These are phyloP conservation scores for Dynastes hyllus DNA, from an alignment of 2,888 invertebrate species.

Conservation along the genomic window DNA sequence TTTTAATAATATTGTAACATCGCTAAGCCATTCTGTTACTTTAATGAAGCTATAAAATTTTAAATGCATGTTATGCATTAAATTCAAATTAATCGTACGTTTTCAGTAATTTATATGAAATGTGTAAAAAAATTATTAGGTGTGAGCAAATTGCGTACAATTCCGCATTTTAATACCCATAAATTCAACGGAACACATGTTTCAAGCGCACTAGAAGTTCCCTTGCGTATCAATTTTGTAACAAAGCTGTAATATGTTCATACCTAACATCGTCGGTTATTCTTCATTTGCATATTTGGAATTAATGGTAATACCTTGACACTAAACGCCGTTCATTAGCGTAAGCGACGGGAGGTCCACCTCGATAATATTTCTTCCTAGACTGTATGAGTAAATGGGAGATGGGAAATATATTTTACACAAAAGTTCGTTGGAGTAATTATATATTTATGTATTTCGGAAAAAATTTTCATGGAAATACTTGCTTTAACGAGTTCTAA, in stretches of 20 bases:
- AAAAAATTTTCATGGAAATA: constrained; percentile 14
- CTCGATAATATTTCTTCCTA: neutral
- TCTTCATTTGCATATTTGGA: constrained; percentile 41
- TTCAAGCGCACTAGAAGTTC: neutral
- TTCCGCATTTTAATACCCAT: constrained; percentile 16
- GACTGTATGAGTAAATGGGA: neutral
- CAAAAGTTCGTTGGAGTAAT: neutral
- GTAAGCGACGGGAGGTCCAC: constrained; percentile 22
- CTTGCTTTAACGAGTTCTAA: constrained; percentile 7
- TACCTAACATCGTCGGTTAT: neutral
- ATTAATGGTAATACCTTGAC: constrained; percentile 30
- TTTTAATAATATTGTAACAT: neutral
- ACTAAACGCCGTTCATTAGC: constrained; percentile 33
- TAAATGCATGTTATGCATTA: constrained; percentile 11
- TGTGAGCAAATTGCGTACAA: constrained; percentile 22
- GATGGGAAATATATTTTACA: neutral
- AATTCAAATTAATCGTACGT: constrained; percentile 18
- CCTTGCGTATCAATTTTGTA: constrained; percentile 22
- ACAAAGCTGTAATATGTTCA: constrained; percentile 6
- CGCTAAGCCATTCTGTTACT: neutral
- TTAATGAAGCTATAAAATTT: constrained; percentile 13
- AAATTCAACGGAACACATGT: constrained; percentile 24
- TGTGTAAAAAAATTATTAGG: constrained; percentile 29
- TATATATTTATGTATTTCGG: constrained; percentile 23
- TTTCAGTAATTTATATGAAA: constrained; percentile 17